Percentiles rank a stretch among this genome's conserved stretches.
These are phyloP conservation scores for Hydrotaea cyrtoneurina DNA, from an alignment of 2,888 invertebrate genomes.

Conservation along the genomic window DNA sequence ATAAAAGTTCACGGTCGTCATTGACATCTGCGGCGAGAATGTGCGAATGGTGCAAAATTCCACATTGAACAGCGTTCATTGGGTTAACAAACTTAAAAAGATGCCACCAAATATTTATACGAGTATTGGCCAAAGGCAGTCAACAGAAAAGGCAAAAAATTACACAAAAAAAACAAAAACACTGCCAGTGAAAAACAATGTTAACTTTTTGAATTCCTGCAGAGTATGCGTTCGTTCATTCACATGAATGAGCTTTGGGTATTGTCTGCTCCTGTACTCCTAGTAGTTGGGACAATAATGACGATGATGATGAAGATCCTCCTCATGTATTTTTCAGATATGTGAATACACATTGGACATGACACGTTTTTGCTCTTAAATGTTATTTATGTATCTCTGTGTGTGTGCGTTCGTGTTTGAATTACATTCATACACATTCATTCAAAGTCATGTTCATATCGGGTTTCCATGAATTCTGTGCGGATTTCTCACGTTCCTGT, in stretches of 20 bases:
- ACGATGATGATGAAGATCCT: background rate
- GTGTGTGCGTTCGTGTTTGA: background rate
- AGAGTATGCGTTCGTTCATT: background rate
- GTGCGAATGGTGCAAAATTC: background rate
- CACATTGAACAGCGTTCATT: background rate
- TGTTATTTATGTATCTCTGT: slow-evolving; percentile 26
- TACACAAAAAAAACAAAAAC: background rate
- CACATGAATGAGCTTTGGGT: background rate
- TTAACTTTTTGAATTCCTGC: background rate
- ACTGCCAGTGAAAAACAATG: background rate
- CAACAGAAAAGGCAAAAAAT: background rate
- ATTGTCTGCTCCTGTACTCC: too few species aligned
- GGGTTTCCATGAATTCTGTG: background rate
- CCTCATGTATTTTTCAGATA: slow-evolving; percentile 1
- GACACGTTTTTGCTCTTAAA: slow-evolving; percentile 43
- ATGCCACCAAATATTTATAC: background rate
- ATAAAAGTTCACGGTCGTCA: slow-evolving; percentile 19
- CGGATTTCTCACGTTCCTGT: background rate
- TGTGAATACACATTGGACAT: background rate
- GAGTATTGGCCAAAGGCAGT: background rate
- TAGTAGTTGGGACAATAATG: background rate
- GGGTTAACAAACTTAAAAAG: background rate
- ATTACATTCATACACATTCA: background rate
- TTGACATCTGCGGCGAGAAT: background rate
- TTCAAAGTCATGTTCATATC: background rate